phyloP scores from a whole-genome alignment of 1,140 invertebrate species.

The Mya arenaria region DNA sequence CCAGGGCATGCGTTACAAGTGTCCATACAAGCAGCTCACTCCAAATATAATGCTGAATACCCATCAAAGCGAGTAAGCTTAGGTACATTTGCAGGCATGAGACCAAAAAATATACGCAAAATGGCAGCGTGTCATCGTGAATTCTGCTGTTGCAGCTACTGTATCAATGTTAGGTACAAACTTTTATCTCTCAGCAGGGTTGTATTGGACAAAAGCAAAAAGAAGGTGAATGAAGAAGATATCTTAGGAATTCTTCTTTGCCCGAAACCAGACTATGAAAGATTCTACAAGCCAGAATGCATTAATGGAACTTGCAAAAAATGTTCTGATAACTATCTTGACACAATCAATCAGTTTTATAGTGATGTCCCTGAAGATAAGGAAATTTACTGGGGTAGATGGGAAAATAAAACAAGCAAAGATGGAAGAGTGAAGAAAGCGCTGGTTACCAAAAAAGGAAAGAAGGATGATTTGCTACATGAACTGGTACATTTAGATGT shows the following conservation, averaged over 20 bases:
- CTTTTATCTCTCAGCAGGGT: constrained; percentile 7
- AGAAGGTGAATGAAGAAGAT: constrained; percentile 3
- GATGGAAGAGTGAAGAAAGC: constrained; percentile 10
- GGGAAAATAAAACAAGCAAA: not conserved
- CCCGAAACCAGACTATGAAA: not conserved
- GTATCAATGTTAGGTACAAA: no score
- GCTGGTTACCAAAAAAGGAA: constrained; percentile 7
- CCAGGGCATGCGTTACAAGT: constrained; percentile 31
- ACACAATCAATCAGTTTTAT: not conserved
- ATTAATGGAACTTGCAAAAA: not conserved
- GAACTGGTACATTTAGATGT: constrained; percentile 1
- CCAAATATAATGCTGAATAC: no score
- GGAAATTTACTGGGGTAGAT: constrained; percentile 12
- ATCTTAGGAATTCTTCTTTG: constrained; percentile 7
- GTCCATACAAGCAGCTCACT: constrained; percentile 1
- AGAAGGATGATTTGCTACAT: not conserved
- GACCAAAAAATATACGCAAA: constrained; percentile 8
- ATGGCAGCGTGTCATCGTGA: not conserved
- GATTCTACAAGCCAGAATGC: constrained; percentile 11
- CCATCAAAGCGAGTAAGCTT: not conserved
- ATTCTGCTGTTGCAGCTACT: constrained; percentile 25
- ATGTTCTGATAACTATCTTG: not conserved
- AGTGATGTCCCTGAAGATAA: not conserved
- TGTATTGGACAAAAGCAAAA: constrained; percentile 26
- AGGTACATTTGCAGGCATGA: not conserved